phyloP scores from a whole-genome alignment of 2,113 vertebrate species.

The Narcine bancroftii region DNA sequence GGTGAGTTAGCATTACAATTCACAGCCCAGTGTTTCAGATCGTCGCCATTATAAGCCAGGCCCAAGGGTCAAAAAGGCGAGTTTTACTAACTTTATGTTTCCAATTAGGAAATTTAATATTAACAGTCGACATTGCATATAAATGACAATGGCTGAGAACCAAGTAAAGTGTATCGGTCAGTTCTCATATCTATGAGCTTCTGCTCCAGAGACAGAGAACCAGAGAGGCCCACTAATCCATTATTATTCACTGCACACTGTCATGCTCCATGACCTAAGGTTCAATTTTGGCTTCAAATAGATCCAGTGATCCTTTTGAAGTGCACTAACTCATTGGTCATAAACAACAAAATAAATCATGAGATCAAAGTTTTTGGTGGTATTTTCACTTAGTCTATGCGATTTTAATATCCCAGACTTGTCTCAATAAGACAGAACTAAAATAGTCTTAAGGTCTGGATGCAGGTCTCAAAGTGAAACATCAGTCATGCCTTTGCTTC shows the following conservation, averaged over 20 bases:
- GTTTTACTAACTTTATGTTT: neutral
- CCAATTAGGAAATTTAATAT: neutral
- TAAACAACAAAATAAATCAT: neutral
- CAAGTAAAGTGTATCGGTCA: neutral
- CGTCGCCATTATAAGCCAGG: neutral
- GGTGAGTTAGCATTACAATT: neutral
- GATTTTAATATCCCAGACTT: neutral
- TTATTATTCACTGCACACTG: neutral
- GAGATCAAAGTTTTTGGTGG: neutral
- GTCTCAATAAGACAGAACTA: neutral
- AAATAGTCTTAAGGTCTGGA: neutral
- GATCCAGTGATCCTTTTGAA: neutral
- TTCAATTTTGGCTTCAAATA: neutral
- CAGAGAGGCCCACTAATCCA: no score
- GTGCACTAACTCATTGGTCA: neutral
- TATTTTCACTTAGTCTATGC: neutral
- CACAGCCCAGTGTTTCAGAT: neutral
- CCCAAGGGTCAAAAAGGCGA: neutral
- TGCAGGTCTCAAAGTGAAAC: no score
- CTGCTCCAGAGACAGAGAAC: neutral
- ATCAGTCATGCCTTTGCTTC: no score
- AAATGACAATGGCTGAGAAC: neutral
- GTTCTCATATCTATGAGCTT: neutral
- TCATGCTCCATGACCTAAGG: no score
- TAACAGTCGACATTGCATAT: neutral